A percentile compares a stretch with the other conserved stretches of the same genome.
Evolutionary conservation across 2,888 invertebrate genomes (phyloP).

Genomic region (Ametastegia equiseti): DNA sequence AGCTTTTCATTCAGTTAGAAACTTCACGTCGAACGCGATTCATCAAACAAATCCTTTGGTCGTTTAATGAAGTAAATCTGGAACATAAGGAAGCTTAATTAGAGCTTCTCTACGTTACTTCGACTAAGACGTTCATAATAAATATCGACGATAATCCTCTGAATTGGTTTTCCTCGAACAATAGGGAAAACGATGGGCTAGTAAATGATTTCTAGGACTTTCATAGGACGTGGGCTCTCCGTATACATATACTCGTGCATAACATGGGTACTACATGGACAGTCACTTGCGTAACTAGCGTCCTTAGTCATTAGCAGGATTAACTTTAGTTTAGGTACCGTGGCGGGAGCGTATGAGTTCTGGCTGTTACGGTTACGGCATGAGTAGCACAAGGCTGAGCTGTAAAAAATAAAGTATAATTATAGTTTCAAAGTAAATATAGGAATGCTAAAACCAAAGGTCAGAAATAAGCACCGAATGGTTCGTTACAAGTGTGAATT

Average conservation of each 20-base stretch:
- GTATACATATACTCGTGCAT: not conserved
- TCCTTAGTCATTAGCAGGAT: conserved; percentile 33
- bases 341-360: conserved; percentile 8
- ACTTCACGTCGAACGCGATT: not conserved
- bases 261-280: not conserved
- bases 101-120: not conserved
- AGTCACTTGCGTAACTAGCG: conserved; percentile 9
- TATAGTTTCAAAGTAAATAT: conserved; percentile 19
- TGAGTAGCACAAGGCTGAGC: conserved; percentile 33
- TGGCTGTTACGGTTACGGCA: conserved; percentile 5
- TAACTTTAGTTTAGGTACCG: conserved; percentile 10
- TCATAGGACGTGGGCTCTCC: not conserved
- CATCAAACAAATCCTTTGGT: not conserved
- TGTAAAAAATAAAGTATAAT: conserved; percentile 30
- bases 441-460: not conserved
- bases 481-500: conserved; percentile 8
- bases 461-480: not conserved
- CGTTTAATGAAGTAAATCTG: not conserved
- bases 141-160: not conserved
- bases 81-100: not conserved
- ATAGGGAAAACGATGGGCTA: not conserved
- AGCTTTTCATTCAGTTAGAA: not conserved
- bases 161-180: not conserved
- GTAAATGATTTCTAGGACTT: not conserved
- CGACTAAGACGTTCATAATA: not conserved